Evolutionary conservation across 2,797 vertebrate species (phyloP).

Genomic region (Esox lucius): DNA sequence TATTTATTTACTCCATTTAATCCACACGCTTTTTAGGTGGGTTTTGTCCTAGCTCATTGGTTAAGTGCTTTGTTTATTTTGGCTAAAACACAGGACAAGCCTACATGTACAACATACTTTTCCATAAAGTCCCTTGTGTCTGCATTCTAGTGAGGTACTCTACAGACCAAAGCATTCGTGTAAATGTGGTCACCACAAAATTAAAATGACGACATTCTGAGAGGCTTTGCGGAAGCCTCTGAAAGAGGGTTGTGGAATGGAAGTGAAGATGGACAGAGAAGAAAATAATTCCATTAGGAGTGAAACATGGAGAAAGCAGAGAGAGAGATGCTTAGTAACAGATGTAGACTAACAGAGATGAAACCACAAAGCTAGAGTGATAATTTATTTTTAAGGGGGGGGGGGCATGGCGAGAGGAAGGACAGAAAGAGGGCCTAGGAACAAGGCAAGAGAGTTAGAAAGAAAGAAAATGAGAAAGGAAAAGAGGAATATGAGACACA

Average conservation of each 20-base stretch:
- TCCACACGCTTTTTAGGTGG: not conserved
- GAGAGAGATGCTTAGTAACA: not conserved
- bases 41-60: not conserved
- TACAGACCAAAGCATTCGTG: not conserved
- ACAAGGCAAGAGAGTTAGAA: not conserved
- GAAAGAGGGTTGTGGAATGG: not conserved
- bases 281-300: not conserved
- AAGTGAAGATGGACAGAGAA: not conserved
- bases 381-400: no score
- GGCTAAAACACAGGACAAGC: not conserved
- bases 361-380: not conserved
- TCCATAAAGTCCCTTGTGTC: not conserved
- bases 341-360: not conserved
- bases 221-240: not conserved
- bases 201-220: not conserved
- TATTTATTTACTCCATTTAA: constrained; percentile 11
- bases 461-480: not conserved
- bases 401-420: no score
- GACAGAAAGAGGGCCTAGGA: not conserved
- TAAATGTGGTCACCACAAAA: not conserved
- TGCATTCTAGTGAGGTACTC: not conserved
- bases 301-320: not conserved
- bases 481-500: not conserved
- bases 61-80: constrained; percentile 13
- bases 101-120: not conserved